A percentile compares a stretch with the other conserved stretches of the same genome.
These are phyloP conservation scores for Electrophaes corylata DNA, from an alignment of 2,888 invertebrate genomes.

Conservation along the genomic window DNA sequence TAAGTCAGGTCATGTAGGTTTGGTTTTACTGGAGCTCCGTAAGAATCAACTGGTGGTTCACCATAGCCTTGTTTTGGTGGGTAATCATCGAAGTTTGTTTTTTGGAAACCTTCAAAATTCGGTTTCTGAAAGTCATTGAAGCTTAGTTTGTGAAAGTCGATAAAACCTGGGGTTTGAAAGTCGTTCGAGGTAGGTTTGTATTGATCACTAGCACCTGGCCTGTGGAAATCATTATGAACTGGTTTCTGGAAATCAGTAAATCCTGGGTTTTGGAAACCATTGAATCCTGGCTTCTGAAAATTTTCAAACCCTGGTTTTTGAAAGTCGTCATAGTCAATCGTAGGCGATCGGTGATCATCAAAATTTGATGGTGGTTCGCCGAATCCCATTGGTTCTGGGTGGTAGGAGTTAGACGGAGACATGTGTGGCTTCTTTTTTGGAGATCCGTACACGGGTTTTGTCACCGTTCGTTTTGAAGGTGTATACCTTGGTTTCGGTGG, in stretches of 20 bases:
- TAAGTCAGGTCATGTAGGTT: constrained; percentile 42
- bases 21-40: constrained; percentile 56
- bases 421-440: constrained; percentile 43
- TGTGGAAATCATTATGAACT: constrained; percentile 12
- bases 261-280: background rate
- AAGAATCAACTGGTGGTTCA: constrained; percentile 65
- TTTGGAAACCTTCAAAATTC: constrained; percentile 39
- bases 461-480: constrained; percentile 42
- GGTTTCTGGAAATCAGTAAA: constrained; percentile 2
- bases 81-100: constrained; percentile 8
- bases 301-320: constrained; percentile 8
- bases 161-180: constrained; percentile 6
- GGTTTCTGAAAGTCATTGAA: constrained; percentile 20
- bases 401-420: constrained; percentile 24
- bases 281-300: background rate
- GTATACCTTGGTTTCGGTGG: constrained; percentile 49
- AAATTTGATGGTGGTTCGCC: constrained; percentile 64
- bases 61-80: constrained; percentile 46
- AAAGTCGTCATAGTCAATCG: constrained; percentile 17
- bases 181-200: constrained; percentile 1
- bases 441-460: constrained; percentile 47
- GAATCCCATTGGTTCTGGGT: constrained; percentile 56
- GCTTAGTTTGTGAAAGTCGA: constrained; percentile 4
- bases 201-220: constrained; percentile 1
- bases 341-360: constrained; percentile 9